Percentiles rank a stretch among this genome's conserved stretches.
These are phyloP conservation scores for Tachyglossus aculeatus DNA, from an alignment of 2,797 vertebrate genomes.

Conservation along the genomic window DNA sequence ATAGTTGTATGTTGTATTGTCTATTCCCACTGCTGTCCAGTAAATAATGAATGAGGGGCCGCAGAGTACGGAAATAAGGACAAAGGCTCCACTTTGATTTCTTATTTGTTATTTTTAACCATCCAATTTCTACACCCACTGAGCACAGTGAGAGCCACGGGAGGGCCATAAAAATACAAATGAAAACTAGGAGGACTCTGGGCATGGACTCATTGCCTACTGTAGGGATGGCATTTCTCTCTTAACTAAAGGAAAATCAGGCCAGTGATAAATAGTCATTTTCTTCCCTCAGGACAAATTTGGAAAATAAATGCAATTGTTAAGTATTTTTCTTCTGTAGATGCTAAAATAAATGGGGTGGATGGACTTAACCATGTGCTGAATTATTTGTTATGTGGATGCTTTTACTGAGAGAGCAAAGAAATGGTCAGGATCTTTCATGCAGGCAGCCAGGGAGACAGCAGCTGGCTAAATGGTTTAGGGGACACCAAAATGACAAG, in stretches of 20 bases:
- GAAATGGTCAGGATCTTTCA: background rate
- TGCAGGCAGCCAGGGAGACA: background rate
- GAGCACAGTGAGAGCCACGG: conserved; percentile 63
- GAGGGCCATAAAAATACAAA: conserved; percentile 67
- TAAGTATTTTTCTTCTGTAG: conserved; percentile 1
- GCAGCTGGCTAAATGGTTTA: background rate
- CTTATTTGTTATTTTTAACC: conserved; percentile 73
- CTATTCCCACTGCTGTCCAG: conserved; percentile 60
- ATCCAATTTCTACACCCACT: conserved; percentile 59
- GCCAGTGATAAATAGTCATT: conserved; percentile 6
- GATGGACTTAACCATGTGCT: background rate
- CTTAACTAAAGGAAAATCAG: conserved; percentile 53
- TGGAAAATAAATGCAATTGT: conserved; percentile 4
- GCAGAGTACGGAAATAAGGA: conserved; percentile 60
- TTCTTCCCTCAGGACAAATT: background rate
- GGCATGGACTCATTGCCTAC: conserved; percentile 49
- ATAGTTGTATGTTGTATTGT: conserved; percentile 46
- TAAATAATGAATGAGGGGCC: conserved; percentile 63
- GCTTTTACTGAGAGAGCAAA: background rate
- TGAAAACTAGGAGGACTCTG: conserved; percentile 39
- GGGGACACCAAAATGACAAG: background rate
- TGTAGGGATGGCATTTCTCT: conserved; percentile 27
- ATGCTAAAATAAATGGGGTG: background rate
- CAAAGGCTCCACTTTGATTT: conserved; percentile 66
- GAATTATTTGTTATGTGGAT: background rate